Conservation (phyloP, 1,140 invertebrate genomes). For the Cyclargus thomasi region DNA sequence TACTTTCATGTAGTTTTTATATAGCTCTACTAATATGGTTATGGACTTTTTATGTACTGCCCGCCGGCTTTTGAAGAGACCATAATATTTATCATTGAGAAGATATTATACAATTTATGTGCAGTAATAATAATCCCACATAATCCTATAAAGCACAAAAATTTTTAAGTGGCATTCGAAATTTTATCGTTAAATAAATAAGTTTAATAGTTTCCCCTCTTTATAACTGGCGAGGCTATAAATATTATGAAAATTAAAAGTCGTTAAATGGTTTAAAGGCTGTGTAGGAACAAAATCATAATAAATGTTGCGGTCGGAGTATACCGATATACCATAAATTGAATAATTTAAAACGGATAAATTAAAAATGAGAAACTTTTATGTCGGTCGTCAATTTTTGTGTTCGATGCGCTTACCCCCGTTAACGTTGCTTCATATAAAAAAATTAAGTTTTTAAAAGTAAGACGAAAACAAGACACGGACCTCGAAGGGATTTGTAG, state of each 20-base stretch:
- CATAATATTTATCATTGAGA: too few species aligned
- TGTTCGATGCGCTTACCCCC: not conserved
- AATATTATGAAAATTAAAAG: constrained; percentile 3
- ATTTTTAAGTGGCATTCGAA: not conserved
- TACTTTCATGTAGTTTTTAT: too few species aligned
- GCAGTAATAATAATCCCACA: too few species aligned
- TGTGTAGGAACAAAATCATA: constrained; percentile 4
- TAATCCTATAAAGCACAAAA: not conserved
- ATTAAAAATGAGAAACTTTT: constrained; percentile 4
- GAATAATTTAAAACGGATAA: constrained; percentile 1
- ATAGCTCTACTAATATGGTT: too few species aligned
- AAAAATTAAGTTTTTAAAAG: not conserved
- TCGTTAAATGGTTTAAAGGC: constrained; percentile 11
- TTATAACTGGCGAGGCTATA: constrained; percentile 1
- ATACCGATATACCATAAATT: constrained; percentile 1
- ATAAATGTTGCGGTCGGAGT: not conserved
- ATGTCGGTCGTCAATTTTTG: not conserved
- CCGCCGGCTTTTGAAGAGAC: too few species aligned
- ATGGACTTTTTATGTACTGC: too few species aligned
- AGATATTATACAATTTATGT: too few species aligned
- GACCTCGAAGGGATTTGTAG: too few species aligned
- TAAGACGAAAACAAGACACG: not conserved
- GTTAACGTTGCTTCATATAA: not conserved
- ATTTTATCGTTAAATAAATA: constrained; percentile 10
- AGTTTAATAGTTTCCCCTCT: constrained; percentile 3